Evolutionary conservation across 2,888 invertebrate species (phyloP), one percentile per base, ranked within the genome.

Genomic region (Thera obeliscata): DNA sequence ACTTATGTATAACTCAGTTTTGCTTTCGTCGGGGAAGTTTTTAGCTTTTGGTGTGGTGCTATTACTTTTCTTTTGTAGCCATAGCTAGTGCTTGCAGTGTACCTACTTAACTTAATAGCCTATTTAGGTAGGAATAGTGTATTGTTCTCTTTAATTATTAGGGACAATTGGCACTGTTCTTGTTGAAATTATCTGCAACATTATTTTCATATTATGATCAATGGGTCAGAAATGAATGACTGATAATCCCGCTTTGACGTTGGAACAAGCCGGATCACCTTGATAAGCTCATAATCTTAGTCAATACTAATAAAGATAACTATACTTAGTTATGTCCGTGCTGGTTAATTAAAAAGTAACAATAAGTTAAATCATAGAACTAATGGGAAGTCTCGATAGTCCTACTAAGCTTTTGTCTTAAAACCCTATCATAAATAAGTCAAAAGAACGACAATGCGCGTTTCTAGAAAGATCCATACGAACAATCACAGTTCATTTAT

Each of bases 401-500:
- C 38, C 38, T 38, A 6, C 38, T 38, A 38, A 38, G 38, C 1
- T 48, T 48, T 9, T n/a, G 7, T 50, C 12, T 33, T 2, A 3
- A 33, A 52, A 22, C 22, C 22, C 22, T 22, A 33, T 8, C 22
- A 52, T 22, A 6, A 8, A 33, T 4, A 48, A 52, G 33, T 7
- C 33, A 56, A 36, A 36, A 4, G 9, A 49, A 41, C 22, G 43
- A 50, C 43, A 48, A 60, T 54, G 43, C 68, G 66, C 68, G 48
- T 12, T 66, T 61, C 56, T 38, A 66, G 36, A n/a, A 54, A 57
- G 38, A 52, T n/a, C 46, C 3, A 35, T 48, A 33, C 41, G 46
- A 11, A 61, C 60, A 60, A 60, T 56, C 36, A 59, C 41, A 56
- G 41, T 68, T 72, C 68, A 73, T 71, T 74, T 75, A 52, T 1